phyloP scores from a whole-genome alignment of 2,113 vertebrate genomes.

The Chaetorhynchus papuensis region DNA sequence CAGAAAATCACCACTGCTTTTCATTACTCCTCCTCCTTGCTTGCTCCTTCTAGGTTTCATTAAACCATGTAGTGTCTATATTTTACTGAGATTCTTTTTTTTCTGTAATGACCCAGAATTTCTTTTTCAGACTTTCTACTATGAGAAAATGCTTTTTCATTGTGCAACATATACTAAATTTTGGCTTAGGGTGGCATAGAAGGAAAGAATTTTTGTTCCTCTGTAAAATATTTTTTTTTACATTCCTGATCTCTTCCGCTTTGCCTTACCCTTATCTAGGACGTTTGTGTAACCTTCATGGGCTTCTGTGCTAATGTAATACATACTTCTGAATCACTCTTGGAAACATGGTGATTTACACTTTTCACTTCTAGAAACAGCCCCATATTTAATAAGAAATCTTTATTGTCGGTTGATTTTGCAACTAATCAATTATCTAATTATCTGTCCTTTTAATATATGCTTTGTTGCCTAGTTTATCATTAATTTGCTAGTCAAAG shows the following conservation, averaged over 20 bases:
- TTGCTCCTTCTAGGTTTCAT: not conserved
- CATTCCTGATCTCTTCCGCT: not conserved
- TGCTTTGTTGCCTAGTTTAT: not conserved
- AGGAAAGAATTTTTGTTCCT: not conserved
- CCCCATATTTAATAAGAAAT: not conserved
- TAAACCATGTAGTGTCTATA: not conserved
- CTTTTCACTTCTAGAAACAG: not conserved
- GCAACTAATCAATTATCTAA: not conserved
- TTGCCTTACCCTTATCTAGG: not conserved
- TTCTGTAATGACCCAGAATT: not conserved
- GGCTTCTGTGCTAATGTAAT: not conserved
- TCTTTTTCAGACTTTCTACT: not conserved
- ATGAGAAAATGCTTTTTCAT: not conserved
- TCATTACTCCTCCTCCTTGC: not conserved
- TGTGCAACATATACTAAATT: not conserved
- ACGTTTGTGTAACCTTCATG: not conserved
- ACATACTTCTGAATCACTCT: not conserved
- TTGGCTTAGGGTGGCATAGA: not conserved
- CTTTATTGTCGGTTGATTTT: not conserved
- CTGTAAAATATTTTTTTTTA: not conserved
- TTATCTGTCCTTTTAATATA: not conserved
- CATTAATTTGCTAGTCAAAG: not conserved
- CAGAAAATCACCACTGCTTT: not conserved
- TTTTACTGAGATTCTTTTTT: not conserved
- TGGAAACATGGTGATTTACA: not conserved